Evolutionary conservation across 2,888 invertebrate genomes (phyloP).

Genomic region (Itoplectis maculator): DNA sequence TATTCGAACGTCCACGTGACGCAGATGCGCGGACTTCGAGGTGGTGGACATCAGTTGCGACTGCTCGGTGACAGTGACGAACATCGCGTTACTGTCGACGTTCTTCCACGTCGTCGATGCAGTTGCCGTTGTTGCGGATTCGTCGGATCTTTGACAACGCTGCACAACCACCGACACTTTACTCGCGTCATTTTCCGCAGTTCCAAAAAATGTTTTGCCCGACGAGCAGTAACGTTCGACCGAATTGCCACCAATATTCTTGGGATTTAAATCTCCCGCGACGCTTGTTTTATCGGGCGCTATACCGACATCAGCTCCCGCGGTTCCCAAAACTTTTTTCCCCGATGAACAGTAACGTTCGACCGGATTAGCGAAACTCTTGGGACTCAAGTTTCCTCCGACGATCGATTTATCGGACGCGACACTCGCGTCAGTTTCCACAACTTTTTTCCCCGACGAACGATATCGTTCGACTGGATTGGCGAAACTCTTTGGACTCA

Average conservation of each 20-base stretch:
- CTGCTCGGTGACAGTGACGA: slow-evolving; percentile 62
- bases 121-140: no score
- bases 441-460: not conserved
- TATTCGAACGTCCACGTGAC: slow-evolving; percentile 73
- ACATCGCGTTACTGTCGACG: slow-evolving; percentile 43
- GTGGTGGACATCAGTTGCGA: slow-evolving; percentile 38
- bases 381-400: not conserved
- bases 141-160: slow-evolving; percentile 21
- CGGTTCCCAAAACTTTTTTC: not conserved
- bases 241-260: not conserved
- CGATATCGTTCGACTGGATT: not conserved
- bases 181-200: slow-evolving; percentile 35
- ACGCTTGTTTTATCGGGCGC: not conserved
- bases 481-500: not conserved
- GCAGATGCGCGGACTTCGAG: slow-evolving; percentile 33
- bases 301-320: not conserved
- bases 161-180: slow-evolving; percentile 70
- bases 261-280: not conserved
- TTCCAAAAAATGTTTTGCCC: not conserved
- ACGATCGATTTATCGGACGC: not conserved
- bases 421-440: not conserved
- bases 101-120: not conserved
- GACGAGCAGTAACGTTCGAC: not conserved
- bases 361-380: not conserved
- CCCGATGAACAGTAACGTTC: not conserved